Percentiles rank a stretch among this genome's conserved stretches.
Conservation (phyloP, 2,797 vertebrate species). For the Cryptoblepharus egeriae region DNA sequence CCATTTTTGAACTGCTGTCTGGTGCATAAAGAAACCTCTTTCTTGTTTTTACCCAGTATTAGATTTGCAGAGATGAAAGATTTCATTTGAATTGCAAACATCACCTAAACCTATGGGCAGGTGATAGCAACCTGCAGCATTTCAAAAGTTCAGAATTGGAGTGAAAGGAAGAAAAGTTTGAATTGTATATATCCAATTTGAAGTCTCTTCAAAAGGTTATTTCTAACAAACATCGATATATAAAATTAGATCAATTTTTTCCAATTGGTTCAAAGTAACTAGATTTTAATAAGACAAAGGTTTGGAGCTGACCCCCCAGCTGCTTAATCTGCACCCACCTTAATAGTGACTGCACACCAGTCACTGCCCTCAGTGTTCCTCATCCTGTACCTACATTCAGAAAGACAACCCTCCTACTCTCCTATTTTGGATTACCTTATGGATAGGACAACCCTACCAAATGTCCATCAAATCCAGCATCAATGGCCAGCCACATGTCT, state of each 20-base stretch:
- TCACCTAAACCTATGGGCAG: conserved; percentile 50
- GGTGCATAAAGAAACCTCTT: conserved; percentile 45
- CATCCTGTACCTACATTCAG: too few species aligned
- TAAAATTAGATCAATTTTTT: conserved; percentile 63
- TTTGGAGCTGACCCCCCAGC: too few species aligned
- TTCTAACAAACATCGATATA: conserved; percentile 52
- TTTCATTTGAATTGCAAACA: conserved; percentile 47
- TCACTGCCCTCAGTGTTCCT: too few species aligned
- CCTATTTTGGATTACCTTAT: too few species aligned
- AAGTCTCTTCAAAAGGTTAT: conserved; percentile 37
- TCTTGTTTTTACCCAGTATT: conserved; percentile 62
- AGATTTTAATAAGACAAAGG: not conserved
- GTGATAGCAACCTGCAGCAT: conserved; percentile 47
- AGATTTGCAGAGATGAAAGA: conserved; percentile 54
- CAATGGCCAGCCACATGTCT: not conserved
- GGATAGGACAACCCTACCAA: not conserved
- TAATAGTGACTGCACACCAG: too few species aligned
- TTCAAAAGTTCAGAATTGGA: conserved; percentile 31
- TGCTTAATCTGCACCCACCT: too few species aligned
- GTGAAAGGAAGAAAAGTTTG: conserved; percentile 35
- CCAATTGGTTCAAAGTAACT: conserved; percentile 42
- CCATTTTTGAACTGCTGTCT: conserved; percentile 61
- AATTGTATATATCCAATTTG: conserved; percentile 30
- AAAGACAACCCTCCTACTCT: too few species aligned
- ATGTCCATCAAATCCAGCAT: conserved; percentile 25